Percentiles rank a stretch among this genome's conserved stretches.
Evolutionary conservation across 2,888 invertebrate genomes (phyloP).

Genomic region (Cheilosia vulpina): DNA sequence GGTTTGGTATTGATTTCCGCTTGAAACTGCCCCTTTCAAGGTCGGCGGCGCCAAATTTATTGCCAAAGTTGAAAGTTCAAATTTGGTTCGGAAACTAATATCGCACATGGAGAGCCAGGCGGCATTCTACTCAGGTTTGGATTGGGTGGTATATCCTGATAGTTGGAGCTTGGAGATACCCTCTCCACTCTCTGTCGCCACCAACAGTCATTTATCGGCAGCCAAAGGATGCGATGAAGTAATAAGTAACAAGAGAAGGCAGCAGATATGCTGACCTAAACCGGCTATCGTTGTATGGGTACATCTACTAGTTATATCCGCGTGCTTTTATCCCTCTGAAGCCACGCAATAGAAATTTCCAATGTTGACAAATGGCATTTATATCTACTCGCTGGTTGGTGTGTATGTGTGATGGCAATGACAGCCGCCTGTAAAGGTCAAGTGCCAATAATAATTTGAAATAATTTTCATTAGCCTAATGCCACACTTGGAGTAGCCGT

Average conservation of each 20-base stretch:
- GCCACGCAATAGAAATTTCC: slow-evolving; percentile 5
- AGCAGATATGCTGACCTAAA: slow-evolving; percentile 33
- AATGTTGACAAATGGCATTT: slow-evolving; percentile 41
- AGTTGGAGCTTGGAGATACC: not conserved
- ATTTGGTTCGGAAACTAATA: slow-evolving; percentile 24
- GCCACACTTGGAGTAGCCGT: not conserved
- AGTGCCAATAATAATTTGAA: slow-evolving; percentile 49
- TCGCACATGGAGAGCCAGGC: not conserved
- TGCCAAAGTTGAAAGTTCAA: slow-evolving; percentile 67
- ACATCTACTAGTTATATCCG: not conserved
- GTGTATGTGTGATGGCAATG: not conserved
- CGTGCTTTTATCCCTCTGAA: not conserved
- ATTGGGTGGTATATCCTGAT: not conserved
- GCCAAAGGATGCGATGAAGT: slow-evolving; percentile 43
- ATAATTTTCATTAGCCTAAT: slow-evolving; percentile 40
- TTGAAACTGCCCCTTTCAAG: slow-evolving; percentile 54
- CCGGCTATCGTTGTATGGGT: slow-evolving; percentile 6
- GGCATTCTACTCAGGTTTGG: not conserved
- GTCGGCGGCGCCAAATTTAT: slow-evolving; percentile 59
- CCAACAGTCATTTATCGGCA: slow-evolving; percentile 12
- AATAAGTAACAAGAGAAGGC: slow-evolving; percentile 21
- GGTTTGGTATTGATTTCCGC: slow-evolving; percentile 50
- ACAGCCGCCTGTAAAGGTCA: slow-evolving; percentile 27
- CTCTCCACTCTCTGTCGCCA: slow-evolving; percentile 2
- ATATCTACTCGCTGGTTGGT: not conserved